A percentile compares a stretch with the other conserved stretches of the same genome.
Conservation (phyloP, 2,888 invertebrate species). For the Thecocarcelia acutangulata region DNA sequence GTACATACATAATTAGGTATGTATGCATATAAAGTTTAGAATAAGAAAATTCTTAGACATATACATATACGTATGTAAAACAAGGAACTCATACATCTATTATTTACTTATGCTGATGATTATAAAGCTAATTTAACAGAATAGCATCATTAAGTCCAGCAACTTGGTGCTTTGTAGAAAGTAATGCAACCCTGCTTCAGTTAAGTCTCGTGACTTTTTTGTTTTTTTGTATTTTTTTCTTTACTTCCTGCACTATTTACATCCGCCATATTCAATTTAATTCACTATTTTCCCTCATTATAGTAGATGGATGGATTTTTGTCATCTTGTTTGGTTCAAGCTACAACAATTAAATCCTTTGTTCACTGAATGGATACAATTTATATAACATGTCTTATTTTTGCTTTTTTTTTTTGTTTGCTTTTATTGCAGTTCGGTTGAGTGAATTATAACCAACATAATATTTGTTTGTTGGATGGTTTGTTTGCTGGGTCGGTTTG, state of each 20-base stretch:
- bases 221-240: background rate
- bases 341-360: conserved; percentile 29
- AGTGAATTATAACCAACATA: conserved; percentile 23
- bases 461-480: conserved; percentile 17
- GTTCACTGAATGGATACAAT: conserved; percentile 34
- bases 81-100: too few species aligned
- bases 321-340: background rate
- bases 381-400: conserved; percentile 23
- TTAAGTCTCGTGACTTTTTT: conserved; percentile 40
- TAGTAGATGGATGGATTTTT: background rate
- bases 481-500: conserved; percentile 14
- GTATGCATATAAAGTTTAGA: too few species aligned
- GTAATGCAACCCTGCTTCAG: conserved; percentile 46
- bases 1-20: too few species aligned
- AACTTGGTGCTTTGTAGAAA: background rate
- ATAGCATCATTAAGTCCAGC: too few species aligned
- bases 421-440: conserved; percentile 17
- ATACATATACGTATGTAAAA: too few species aligned
- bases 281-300: conserved; percentile 15
- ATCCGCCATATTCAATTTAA: conserved; percentile 53
- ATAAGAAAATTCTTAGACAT: too few species aligned
- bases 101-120: too few species aligned
- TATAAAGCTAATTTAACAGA: too few species aligned
- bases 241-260: conserved; percentile 42
- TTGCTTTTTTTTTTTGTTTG: background rate